Evolutionary conservation across 2,888 invertebrate genomes (phyloP).

Genomic region (Acleris holmiana): DNA sequence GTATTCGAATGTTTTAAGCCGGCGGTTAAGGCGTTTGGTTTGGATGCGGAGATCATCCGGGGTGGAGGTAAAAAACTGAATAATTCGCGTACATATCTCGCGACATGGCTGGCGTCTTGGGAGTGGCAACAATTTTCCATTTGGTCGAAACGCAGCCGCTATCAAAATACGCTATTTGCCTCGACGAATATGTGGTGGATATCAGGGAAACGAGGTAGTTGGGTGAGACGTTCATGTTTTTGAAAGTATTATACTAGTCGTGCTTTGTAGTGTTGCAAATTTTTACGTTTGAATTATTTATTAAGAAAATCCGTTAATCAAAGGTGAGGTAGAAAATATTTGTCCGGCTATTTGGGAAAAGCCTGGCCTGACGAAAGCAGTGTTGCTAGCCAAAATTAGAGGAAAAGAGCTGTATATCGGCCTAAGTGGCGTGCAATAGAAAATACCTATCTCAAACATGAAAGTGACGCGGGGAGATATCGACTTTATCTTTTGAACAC

Average conservation of each 20-base stretch:
- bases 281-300: too few relatives aligned
- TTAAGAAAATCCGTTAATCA: too few relatives aligned
- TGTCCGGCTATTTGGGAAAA: too few relatives aligned
- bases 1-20: constrained; percentile 32
- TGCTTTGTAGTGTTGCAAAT: too few relatives aligned
- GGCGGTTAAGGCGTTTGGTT: constrained; percentile 54
- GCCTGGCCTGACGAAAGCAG: too few relatives aligned
- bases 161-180: constrained; percentile 66
- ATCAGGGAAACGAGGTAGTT: constrained; percentile 28
- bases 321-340: too few relatives aligned
- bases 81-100: constrained; percentile 73
- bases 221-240: constrained; percentile 8
- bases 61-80: constrained; percentile 74
- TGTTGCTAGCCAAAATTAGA: too few relatives aligned
- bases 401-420: too few relatives aligned
- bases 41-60: constrained; percentile 56
- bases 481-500: too few relatives aligned
- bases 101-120: constrained; percentile 67
- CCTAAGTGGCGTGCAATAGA: too few relatives aligned
- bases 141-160: constrained; percentile 60
- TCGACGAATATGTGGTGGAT: constrained; percentile 56
- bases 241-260: constrained; percentile 11
- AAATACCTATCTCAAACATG: too few relatives aligned
- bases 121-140: constrained; percentile 74
- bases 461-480: too few relatives aligned